Evolutionary conservation across 2,797 vertebrate species (phyloP).

Genomic region (Ambastaia sidthimunki): DNA sequence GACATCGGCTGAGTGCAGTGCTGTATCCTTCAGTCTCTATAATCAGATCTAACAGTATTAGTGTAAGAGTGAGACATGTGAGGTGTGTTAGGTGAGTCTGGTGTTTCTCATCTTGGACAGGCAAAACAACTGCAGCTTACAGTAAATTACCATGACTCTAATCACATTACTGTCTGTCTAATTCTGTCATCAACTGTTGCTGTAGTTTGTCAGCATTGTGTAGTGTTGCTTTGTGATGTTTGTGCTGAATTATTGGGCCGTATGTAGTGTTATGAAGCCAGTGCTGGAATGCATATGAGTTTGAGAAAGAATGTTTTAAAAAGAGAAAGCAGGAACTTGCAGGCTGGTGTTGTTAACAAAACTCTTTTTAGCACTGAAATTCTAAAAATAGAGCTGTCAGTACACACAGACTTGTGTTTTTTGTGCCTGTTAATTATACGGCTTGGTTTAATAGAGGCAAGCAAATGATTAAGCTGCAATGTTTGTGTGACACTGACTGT

Average conservation of each 20-base stretch:
- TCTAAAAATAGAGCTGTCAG: conserved; percentile 13
- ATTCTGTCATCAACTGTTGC: conserved; percentile 11
- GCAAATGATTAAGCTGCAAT: conserved; percentile 35
- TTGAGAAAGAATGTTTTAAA: background rate
- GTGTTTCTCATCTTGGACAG: background rate
- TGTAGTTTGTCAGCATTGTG: background rate
- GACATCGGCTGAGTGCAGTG: conserved; percentile 47
- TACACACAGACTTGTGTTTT: background rate
- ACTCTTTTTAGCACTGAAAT: background rate
- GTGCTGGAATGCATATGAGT: background rate
- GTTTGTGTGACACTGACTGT: conserved; percentile 10
- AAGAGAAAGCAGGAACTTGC: background rate
- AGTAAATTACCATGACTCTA: background rate
- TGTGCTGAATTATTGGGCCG: background rate
- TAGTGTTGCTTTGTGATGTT: background rate
- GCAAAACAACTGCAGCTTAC: conserved; percentile 10
- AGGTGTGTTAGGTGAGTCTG: conserved; percentile 10
- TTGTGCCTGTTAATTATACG: conserved; percentile 18
- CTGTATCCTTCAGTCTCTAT: conserved; percentile 40
- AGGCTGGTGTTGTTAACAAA: background rate
- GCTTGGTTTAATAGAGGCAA: conserved; percentile 10
- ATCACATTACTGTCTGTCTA: conserved; percentile 22
- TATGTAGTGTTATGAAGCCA: background rate
- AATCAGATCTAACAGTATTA: background rate
- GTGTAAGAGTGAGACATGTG: conserved; percentile 20